A percentile compares a stretch with the other conserved stretches of the same genome.
phyloP scores from a whole-genome alignment of 2,888 invertebrate species.

The Polietes domitor region DNA sequence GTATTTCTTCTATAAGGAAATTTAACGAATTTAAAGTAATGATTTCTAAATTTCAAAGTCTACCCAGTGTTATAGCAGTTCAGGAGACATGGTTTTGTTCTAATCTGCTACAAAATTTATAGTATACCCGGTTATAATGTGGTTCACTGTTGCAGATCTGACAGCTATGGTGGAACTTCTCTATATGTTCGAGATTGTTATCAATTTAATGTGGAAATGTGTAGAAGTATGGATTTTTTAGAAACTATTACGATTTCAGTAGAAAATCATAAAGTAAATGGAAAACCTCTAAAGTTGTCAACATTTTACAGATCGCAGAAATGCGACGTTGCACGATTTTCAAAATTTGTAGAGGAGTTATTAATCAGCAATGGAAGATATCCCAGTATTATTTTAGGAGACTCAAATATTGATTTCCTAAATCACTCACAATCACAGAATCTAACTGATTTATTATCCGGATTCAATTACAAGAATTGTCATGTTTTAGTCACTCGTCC shows the following conservation, averaged over 20 bases:
- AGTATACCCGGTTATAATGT: constrained; percentile 10
- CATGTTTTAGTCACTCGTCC: constrained; percentile 39
- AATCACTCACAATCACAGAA: not conserved
- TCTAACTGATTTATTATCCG: not conserved
- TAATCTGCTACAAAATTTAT: not conserved
- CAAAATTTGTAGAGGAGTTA: not conserved
- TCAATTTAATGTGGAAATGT: not conserved
- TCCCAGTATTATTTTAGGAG: constrained; percentile 33
- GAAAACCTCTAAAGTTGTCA: constrained; percentile 10
- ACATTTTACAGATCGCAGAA: constrained; percentile 28
- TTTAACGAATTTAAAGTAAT: constrained; percentile 25
- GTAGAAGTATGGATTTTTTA: constrained; percentile 1
- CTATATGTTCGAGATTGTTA: not conserved
- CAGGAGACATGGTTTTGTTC: constrained; percentile 32
- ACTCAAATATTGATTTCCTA: constrained; percentile 40
- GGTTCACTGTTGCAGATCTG: constrained; percentile 12
- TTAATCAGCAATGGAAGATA: not conserved
- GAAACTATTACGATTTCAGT: not conserved
- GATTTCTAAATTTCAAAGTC: not conserved
- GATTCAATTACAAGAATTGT: constrained; percentile 18
- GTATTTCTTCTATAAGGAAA: constrained; percentile 18
- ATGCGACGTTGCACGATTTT: not conserved
- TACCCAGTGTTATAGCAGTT: constrained; percentile 24
- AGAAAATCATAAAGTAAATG: not conserved
- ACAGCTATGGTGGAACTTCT: constrained; percentile 30